These are phyloP conservation scores for Amazona vittata DNA, from an alignment of 2,113 vertebrate genomes.

Conservation along the genomic window DNA sequence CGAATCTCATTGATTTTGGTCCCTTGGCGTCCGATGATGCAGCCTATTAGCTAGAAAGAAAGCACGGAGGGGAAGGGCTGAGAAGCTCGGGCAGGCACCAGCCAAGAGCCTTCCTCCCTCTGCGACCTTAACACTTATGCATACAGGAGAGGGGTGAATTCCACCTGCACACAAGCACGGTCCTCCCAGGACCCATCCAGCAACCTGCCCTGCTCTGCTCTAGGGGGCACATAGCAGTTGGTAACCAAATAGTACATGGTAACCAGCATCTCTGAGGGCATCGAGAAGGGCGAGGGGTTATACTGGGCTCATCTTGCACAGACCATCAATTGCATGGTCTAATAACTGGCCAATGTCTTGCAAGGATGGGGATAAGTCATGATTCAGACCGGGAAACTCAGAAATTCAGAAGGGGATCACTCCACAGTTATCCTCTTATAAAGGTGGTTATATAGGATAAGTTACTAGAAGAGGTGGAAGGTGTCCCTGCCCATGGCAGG, in stretches of 20 bases:
- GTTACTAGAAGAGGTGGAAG: background rate
- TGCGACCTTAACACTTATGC: background rate
- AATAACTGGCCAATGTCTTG: background rate
- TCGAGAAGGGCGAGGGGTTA: background rate
- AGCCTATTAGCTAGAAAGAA: constrained; percentile 95
- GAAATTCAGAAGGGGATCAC: background rate
- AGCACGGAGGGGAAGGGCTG: constrained; percentile 60
- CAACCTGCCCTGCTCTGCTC: background rate
- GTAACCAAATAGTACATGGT: background rate
- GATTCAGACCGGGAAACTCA: background rate
- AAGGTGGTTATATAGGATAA: background rate
- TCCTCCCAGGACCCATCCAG: background rate
- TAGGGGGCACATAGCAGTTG: background rate
- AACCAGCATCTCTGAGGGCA: background rate
- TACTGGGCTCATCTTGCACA: background rate
- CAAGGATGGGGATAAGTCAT: background rate
- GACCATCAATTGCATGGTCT: background rate
- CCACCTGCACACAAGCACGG: fast-evolving
- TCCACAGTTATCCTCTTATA: background rate
- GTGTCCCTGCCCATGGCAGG: background rate
- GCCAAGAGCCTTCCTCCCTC: background rate
- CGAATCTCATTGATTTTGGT: constrained; percentile 99
- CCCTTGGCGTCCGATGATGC: constrained; percentile 98
- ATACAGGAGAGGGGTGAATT: background rate
- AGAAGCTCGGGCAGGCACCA: background rate